These are phyloP conservation scores for Aythya baeri DNA, from an alignment of 2,113 vertebrate genomes.

Conservation along the genomic window DNA sequence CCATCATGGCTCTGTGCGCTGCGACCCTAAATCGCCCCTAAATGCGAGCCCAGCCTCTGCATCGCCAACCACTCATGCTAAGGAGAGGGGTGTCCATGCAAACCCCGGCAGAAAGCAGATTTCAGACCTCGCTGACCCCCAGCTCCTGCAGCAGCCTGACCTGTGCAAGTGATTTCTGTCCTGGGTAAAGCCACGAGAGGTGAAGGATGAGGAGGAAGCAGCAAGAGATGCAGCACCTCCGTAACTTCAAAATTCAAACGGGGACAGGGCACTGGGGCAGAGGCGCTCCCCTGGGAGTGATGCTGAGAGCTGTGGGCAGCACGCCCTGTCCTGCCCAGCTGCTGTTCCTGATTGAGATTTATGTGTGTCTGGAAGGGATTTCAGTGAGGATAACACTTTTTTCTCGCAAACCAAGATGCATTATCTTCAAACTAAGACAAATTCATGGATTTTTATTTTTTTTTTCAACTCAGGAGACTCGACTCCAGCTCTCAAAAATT, in stretches of 20 bases:
- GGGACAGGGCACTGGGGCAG: background rate
- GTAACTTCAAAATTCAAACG: background rate
- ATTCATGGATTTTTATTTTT: background rate
- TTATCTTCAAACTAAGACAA: background rate
- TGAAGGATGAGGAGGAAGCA: constrained; percentile 4
- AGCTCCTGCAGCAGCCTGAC: background rate
- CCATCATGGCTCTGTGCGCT: background rate
- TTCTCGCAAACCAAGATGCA: background rate
- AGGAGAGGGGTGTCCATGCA: background rate
- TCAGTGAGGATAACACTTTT: background rate
- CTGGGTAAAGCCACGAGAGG: background rate
- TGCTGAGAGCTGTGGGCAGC: too few relatives aligned
- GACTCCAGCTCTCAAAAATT: background rate
- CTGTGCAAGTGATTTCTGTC: background rate
- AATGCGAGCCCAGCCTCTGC: background rate
- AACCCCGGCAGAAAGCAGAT: background rate
- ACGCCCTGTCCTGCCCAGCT: too few relatives aligned
- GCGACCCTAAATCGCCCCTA: background rate
- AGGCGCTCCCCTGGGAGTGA: background rate
- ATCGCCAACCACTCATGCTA: background rate
- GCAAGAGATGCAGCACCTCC: background rate
- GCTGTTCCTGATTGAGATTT: background rate
- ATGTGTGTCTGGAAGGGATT: background rate
- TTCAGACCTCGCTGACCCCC: background rate
- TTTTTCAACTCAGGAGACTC: background rate